Conservation (phyloP, 2,888 invertebrate species). For the Spilosoma lubricipeda region DNA sequence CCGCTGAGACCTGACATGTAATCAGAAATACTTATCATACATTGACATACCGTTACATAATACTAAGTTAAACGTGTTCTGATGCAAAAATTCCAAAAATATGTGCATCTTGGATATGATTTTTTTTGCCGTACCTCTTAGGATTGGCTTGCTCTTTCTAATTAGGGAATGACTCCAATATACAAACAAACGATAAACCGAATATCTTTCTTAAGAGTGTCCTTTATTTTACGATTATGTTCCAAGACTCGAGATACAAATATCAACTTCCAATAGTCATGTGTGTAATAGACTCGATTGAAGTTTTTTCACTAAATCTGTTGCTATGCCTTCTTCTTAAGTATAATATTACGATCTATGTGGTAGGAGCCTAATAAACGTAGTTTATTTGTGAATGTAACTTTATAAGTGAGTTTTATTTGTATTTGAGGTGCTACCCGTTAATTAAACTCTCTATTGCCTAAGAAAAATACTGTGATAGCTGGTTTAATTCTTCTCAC, state of each 20-base stretch:
- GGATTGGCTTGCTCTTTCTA: background rate
- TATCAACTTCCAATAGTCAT: background rate
- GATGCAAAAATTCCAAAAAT: background rate
- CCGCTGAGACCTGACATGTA: too few relatives aligned
- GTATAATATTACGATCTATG: background rate
- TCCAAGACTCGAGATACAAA: background rate
- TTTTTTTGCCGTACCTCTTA: background rate
- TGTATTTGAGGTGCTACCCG: background rate
- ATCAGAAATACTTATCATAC: too few relatives aligned
- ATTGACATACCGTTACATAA: too few relatives aligned
- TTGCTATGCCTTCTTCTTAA: background rate
- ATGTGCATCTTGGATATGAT: background rate
- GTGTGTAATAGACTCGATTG: background rate
- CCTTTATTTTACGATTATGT: background rate
- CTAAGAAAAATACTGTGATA: background rate
- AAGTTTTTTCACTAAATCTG: background rate
- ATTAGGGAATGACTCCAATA: background rate
- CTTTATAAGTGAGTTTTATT: background rate
- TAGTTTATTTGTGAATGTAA: background rate
- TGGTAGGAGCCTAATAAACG: background rate
- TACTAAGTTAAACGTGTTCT: too few relatives aligned
- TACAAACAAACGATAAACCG: background rate
- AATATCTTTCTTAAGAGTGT: background rate
- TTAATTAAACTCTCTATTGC: background rate
- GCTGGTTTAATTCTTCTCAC: background rate